Base-by-base conservation (phyloP, 2,888 invertebrate genomes). In the Amblyjoppa fuscipennis region DNA sequence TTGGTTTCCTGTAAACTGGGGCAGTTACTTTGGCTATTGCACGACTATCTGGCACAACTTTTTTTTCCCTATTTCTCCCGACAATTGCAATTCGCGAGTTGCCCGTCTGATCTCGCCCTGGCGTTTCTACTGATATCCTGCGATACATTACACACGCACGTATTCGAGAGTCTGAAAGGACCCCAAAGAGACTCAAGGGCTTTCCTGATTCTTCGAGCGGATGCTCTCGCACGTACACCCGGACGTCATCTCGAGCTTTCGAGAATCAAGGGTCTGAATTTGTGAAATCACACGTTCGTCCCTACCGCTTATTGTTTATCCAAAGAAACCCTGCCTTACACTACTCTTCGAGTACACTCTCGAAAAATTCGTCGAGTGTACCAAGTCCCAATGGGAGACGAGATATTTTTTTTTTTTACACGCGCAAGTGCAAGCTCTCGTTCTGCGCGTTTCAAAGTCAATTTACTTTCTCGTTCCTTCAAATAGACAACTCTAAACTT, bases 231-330 rank as follows among this genome's bases (percentile, higher is more conserved):
- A 68, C 66, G 49, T 78, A 68, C 38, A n/a, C 64, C 41, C 28
- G 31, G 61, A 41, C 38, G 51, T 71, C 64, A 34, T 53, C 49
- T 34, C 51, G 59, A 25, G 64, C 49, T 53, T 20, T 13, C 20
- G 41, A 20, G 41, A 66, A 73, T 53, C 34, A 34, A 59, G 81
- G 74, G 74, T 69, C 68, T 9, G 68, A 31, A 74, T 81, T 81
- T 69, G 41, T 74, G 74, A 74, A 31, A 49, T 31, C 56, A 69
- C 74, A 81, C 68, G 74, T 73, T 68, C 66, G 51, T 13, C 28
- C 11, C 28, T 4, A 41, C 31, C 31, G 4, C 51, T 51, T 34
- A 73, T 41, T 25, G 61, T 49, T 38, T 59, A 31, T 45, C 51
- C 45, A 53, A 45, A 51, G 25, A 25, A 31, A 64, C 11, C 51